Evolutionary conservation across 2,113 vertebrate genomes (phyloP), one percentile per base, ranked within the genome.

Genomic region (Pampusana beccarii): DNA sequence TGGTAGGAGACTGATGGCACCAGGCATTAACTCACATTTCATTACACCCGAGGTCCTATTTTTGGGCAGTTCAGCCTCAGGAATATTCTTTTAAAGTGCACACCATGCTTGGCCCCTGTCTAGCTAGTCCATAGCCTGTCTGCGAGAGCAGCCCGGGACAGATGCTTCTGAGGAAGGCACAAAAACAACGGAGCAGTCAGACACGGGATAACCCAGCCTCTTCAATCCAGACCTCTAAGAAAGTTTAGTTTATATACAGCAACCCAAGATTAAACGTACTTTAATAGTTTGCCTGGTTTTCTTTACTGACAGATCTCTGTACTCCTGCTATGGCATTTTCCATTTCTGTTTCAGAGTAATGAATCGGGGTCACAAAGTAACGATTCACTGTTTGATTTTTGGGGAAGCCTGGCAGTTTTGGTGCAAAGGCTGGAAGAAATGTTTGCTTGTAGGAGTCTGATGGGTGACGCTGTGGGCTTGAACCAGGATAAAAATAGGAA

Each of bases 401-500:
- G 86, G 87, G 86, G 48, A 89, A 89, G 50, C 77, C 88, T 92
- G 69, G 92, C 61, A 79, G 72, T 36, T 74, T 61, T 44, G 73
- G 94, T 75, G 88, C 53, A 57, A 87, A 87, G 53, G 40, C 23
- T 40, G 11, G 57, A 74, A 81, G 73, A 93, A 83, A 48, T 85
- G 50, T 96, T 96, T 96, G 90, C 93, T 69, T 23, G 73, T 86
- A 87, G 93, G 80, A 96, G 86, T 34, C 95, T 57, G 69, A 57
- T 67, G 90, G 92, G 93, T 96, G 88, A 96, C 0, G 2, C 83
- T 28, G 88, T 38, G 83, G 93, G 88, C 88, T 96, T 92, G 57
- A 65, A 94, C 53, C 1, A 0, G 54, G 86, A 51, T 82, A 95
- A 94, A 96, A 95, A 96, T 96, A 96, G 93, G 88, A 94, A 54